Percentiles rank a stretch among this genome's conserved stretches.
phyloP scores from a whole-genome alignment of 2,113 vertebrate genomes.

The Lampris incognitus region DNA sequence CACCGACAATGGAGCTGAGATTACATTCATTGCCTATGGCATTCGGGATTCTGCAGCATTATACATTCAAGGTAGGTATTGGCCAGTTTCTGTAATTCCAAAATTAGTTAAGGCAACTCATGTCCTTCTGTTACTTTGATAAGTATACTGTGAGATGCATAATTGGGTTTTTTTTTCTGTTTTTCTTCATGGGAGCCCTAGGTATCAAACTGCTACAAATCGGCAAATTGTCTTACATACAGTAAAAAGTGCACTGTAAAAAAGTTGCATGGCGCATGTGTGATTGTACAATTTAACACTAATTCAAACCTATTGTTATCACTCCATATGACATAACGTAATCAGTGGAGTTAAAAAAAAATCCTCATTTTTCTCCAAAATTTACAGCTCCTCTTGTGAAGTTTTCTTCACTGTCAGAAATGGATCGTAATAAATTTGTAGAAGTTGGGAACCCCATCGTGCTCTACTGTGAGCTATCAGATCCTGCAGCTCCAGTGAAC shows the following conservation, averaged over 20 bases:
- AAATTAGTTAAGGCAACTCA: not conserved
- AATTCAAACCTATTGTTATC: not conserved
- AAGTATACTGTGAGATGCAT: too few species aligned
- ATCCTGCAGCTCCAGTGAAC: constrained; percentile 77
- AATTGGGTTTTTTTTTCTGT: too few species aligned
- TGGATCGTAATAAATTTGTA: constrained; percentile 86
- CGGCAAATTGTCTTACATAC: too few species aligned
- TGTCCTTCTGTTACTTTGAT: not conserved
- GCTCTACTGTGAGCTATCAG: constrained; percentile 85
- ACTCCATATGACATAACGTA: not conserved
- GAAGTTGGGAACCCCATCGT: constrained; percentile 85
- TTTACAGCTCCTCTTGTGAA: constrained; percentile 84
- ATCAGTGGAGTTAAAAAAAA: not conserved
- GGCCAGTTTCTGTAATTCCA: not conserved
- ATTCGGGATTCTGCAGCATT: constrained; percentile 88
- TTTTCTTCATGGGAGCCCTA: too few species aligned
- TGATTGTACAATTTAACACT: not conserved
- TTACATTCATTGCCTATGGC: constrained; percentile 87
- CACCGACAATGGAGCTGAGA: constrained; percentile 85
- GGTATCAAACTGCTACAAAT: too few species aligned
- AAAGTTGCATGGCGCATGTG: too few species aligned
- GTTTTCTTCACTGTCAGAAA: constrained; percentile 83
- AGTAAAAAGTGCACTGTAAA: too few species aligned
- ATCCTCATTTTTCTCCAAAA: constrained; percentile 29
- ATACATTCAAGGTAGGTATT: constrained; percentile 88